Base-by-base conservation (phyloP, 1,140 invertebrate species). In the Oreohelix idahoensis region DNA sequence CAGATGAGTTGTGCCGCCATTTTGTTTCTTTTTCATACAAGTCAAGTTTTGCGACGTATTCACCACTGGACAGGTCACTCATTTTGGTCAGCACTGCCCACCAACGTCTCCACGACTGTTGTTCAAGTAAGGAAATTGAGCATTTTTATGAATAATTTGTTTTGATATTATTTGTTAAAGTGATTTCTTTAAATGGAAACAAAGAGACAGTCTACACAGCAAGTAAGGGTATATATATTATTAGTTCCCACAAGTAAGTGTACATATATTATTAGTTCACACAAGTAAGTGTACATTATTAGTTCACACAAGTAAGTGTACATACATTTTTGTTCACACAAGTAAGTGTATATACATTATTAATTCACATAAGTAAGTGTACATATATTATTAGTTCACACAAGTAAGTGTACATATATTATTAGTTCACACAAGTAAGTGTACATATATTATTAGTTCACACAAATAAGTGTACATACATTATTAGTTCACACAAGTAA, bases 61-160 rank as follows among this genome's bases (percentile, higher is more conserved):
- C 70, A 20, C 84, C 86, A 29, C 76, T 75, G 15, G 87, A 86
- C 36, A 87, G 75, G 63, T 88, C 85, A 1, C 77, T 86, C 84
- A 89, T 88, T 80, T 87, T 82, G 58, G 85, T 87, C n/a, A 89
- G 79, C n/a, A 87, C 84, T n/a, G 88, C 84, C 87, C 88, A 89
- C 69, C 86, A 84, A 23, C 84, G 80, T 42, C 84, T 84, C 89
- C 89, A 89, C n/a, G 86, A 76, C 89, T 89, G 84, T 51, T 17
- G 38, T 29, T 38, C n/a, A 53, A 1, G 35, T 77, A 35, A 32
- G 45, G 2, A 58, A n/a, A n/a, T 2, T 23, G 23, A 58, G 20
- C 10, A 23, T 58, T 11, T 23, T 58, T 15, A 8, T 45, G 15
- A 45, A 45, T n/a, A 75, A 42, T 29, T 23, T 38, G 38, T 38